These are phyloP conservation scores for Taxidea taxus DNA, from an alignment of 2,113 vertebrate genomes.

Conservation along the genomic window DNA sequence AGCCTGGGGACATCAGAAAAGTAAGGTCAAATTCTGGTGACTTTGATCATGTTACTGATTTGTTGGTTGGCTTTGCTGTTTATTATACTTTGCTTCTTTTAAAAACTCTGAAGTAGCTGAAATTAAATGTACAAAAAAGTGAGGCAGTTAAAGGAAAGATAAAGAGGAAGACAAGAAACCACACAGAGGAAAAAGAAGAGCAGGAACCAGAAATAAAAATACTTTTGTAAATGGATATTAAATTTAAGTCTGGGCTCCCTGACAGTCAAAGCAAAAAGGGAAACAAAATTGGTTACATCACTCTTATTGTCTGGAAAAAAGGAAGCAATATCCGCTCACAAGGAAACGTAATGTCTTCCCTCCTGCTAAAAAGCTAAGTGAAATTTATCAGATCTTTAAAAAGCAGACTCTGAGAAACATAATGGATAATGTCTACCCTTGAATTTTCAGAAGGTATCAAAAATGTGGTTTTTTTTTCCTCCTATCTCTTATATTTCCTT, in stretches of 20 bases:
- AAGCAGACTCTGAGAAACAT: not conserved
- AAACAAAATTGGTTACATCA: conserved; percentile 28
- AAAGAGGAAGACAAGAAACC: not conserved
- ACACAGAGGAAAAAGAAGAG: not conserved
- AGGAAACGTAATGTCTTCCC: conserved; percentile 34
- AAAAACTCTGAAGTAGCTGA: not conserved
- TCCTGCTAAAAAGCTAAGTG: conserved; percentile 11
- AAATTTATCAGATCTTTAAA: conserved; percentile 40
- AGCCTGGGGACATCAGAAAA: not conserved
- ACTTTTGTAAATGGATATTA: conserved; percentile 44
- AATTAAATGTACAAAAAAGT: not conserved
- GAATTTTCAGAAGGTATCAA: not conserved
- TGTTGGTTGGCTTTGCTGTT: conserved; percentile 27
- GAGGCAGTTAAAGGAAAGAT: not conserved
- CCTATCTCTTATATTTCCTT: not conserved
- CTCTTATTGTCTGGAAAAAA: not conserved
- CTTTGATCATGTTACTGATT: not conserved
- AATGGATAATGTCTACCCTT: not conserved
- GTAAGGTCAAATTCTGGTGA: conserved; percentile 3
- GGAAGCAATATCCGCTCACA: conserved; percentile 31
- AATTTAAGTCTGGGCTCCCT: conserved; percentile 39
- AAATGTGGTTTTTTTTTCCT: not conserved
- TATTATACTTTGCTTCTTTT: not conserved
- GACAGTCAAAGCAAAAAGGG: conserved; percentile 51
- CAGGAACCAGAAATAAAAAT: conserved; percentile 32